Conservation (phyloP, 2,113 vertebrate genomes). For the Hydrolagus affinis region DNA sequence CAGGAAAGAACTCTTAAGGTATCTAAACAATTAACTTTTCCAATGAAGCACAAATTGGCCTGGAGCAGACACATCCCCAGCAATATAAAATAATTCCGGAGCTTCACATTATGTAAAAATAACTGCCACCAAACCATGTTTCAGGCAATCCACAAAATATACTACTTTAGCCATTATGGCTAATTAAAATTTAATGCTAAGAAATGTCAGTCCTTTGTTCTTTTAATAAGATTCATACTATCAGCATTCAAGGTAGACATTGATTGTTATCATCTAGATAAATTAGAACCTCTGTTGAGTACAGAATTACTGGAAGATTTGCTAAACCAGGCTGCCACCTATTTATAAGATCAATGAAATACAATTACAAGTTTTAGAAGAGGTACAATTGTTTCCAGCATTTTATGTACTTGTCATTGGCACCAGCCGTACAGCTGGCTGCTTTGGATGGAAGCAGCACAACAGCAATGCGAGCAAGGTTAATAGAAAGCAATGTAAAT, state of each 20-base stretch:
- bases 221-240: neutral
- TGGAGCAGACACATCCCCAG: neutral
- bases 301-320: neutral
- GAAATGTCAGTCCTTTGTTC: neutral
- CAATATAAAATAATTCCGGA: neutral
- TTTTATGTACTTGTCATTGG: too few relatives aligned
- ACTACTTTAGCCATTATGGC: neutral
- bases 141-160: neutral
- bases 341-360: neutral
- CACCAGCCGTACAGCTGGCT: neutral
- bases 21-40: neutral
- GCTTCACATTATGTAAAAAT: neutral
- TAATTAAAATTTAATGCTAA: neutral
- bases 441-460: neutral
- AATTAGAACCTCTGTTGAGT: neutral
- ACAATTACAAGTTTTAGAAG: neutral
- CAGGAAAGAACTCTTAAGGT: neutral
- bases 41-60: constrained; percentile 1
- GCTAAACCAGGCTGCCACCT: neutral
- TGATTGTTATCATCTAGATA: neutral
- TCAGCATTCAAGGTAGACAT: neutral
- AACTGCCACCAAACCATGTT: neutral
- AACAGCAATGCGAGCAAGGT: neutral
- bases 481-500: neutral
- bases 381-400: neutral